Conservation (phyloP, 2,797 vertebrate species). For the Macrochelys suwanniensis region DNA sequence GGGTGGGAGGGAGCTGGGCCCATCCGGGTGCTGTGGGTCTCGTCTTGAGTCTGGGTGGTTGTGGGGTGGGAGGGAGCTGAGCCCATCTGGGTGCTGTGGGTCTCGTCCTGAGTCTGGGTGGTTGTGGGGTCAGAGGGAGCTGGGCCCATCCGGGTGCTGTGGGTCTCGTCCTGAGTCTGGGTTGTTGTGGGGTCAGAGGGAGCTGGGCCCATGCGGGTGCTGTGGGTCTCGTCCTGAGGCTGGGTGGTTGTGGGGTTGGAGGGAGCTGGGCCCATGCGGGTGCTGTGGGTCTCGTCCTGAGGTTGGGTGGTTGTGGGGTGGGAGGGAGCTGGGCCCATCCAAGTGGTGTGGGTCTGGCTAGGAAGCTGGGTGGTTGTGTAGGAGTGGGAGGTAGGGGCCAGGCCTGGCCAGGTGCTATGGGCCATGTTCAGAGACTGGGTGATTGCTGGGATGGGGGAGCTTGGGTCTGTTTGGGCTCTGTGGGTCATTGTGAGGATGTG, state of each 20-base stretch:
- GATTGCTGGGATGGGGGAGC: accelerated
- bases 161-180: no score
- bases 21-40: no score
- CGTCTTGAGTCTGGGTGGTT: no score
- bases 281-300: background rate
- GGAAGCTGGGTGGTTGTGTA: background rate
- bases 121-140: no score
- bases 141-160: accelerated
- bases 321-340: background rate
- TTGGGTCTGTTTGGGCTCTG: background rate
- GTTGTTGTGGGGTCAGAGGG: no score
- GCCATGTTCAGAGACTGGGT: background rate
- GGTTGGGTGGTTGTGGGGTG: accelerated
- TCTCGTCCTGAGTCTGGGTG: no score
- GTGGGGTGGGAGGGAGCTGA: no score
- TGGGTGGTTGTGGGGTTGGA: background rate
- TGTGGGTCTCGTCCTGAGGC: no score
- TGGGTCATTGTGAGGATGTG: background rate
- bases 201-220: accelerated
- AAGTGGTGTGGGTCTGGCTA: background rate
- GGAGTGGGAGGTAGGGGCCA: background rate
- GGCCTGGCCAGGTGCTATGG: background rate
- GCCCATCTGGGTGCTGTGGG: no score
- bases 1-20: no score
- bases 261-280: no score